Evolutionary conservation across 2,888 invertebrate species (phyloP).

Genomic region (Dyspetes luteomarginatus): DNA sequence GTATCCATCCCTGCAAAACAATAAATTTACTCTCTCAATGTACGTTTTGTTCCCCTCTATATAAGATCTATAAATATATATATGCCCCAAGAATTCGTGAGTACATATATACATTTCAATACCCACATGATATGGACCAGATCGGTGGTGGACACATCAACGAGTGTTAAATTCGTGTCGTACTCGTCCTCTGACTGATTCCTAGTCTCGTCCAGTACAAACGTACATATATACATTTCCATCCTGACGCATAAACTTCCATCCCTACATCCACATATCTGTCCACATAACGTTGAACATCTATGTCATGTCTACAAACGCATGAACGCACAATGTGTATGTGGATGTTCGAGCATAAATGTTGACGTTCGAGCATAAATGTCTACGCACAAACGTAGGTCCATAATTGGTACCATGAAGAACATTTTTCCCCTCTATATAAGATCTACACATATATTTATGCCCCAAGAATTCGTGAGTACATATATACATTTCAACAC

Average conservation of each 20-base stretch:
- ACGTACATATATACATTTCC: conserved; percentile 3
- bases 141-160: conserved; percentile 31
- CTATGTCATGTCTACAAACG: conserved; percentile 5
- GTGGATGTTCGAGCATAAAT: conserved; percentile 59
- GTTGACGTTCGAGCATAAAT: too few species aligned
- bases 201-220: conserved; percentile 28
- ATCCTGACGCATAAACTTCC: too few species aligned
- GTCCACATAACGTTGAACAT: conserved; percentile 16
- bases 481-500: not conserved
- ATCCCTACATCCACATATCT: too few species aligned
- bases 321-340: conserved; percentile 40
- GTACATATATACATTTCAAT: not conserved
- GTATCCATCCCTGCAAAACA: too few species aligned
- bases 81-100: too few species aligned
- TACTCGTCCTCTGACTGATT: conserved; percentile 45
- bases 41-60: too few species aligned
- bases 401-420: too few species aligned
- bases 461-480: too few species aligned
- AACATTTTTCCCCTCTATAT: too few species aligned
- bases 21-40: too few species aligned
- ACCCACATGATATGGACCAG: conserved; percentile 19
- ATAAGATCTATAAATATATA: not conserved
- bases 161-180: conserved; percentile 55
- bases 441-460: not conserved
- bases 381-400: too few species aligned